Percentiles rank a stretch among this genome's conserved stretches.
Evolutionary conservation across 2,113 vertebrate genomes (phyloP).

Genomic region (Oxyura jamaicensis): DNA sequence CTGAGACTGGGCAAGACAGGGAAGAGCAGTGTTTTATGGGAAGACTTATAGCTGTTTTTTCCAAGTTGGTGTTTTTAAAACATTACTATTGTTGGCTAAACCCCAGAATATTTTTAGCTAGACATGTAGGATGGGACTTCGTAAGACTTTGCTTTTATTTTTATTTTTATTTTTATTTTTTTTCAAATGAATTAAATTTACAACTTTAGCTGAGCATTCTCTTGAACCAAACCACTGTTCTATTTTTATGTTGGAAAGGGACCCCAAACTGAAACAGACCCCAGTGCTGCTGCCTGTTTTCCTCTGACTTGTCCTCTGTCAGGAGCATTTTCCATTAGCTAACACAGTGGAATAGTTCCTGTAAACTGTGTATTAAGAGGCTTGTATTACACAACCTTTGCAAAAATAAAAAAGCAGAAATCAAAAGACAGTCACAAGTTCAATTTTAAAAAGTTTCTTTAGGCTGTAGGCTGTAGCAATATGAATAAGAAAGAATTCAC

Average conservation of each 20-base stretch:
- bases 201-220: background rate
- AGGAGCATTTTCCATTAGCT: slow-evolving; percentile 56
- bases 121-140: background rate
- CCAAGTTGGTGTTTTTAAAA: slow-evolving; percentile 53
- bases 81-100: slow-evolving; percentile 16
- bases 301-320: background rate
- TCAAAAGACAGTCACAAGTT: background rate
- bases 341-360: background rate
- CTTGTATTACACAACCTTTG: background rate
- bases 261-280: background rate
- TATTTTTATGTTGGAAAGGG: background rate
- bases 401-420: slow-evolving; percentile 26
- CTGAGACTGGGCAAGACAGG: background rate
- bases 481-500: background rate
- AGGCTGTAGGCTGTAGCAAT: background rate
- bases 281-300: background rate
- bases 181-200: background rate
- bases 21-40: background rate
- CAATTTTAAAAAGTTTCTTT: background rate
- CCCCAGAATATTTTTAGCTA: slow-evolving; percentile 9
- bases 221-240: background rate
- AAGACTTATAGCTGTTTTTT: slow-evolving; percentile 38
- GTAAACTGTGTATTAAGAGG: background rate
- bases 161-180: background rate
- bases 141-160: background rate